Base-by-base conservation (phyloP, 1,140 invertebrate genomes). In the Nasonia vitripennis region DNA sequence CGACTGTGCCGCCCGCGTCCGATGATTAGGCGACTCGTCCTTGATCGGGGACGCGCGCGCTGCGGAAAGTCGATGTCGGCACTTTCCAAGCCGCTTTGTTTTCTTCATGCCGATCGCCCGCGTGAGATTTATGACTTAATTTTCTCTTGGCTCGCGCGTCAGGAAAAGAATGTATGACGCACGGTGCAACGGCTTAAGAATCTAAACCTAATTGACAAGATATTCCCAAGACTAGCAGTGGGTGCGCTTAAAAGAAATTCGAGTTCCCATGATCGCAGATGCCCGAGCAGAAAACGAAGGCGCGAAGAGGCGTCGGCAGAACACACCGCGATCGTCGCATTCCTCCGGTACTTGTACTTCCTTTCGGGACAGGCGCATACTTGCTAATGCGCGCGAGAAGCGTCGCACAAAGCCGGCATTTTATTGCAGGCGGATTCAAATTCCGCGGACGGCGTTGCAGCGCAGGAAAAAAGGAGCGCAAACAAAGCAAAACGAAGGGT, bases 401-500 rank as follows among this genome's bases (percentile, higher is more conserved):
- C 91, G 91, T 93, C 92, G 91, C 91, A 92, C 93, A 93, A 93
- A 93, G 89, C 90, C 88, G 86, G 89, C 89, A 91, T 92, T 93
- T 93, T 93, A 93, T 93, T 93, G 90, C 91, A 88, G 89, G 79
- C 89, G 91, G 92, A 93, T 93, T 93, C 91, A 92, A 93, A 93
- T 93, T 93, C 93, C 91, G 89, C 88, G 88, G 89, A 90, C 55
- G 68, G 45, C 55, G 70, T 27, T 75, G 48, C 23, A 48, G 80
- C 80, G 73, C 51, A 81, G 37, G 77, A 74, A 78, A 85, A 74
- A 73, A 81, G 20, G 23, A 11, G 68, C 37, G 82, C 41, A 85
- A 74, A 71, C 68, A 71, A 71, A 71, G 31, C 23, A 77, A 70
- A 85, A 83, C 82, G 78, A 82, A 84, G 71, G 27, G 10, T 27